These are phyloP conservation scores for Discoglossus pictus DNA, from an alignment of 2,797 vertebrate species.

Conservation along the genomic window DNA sequence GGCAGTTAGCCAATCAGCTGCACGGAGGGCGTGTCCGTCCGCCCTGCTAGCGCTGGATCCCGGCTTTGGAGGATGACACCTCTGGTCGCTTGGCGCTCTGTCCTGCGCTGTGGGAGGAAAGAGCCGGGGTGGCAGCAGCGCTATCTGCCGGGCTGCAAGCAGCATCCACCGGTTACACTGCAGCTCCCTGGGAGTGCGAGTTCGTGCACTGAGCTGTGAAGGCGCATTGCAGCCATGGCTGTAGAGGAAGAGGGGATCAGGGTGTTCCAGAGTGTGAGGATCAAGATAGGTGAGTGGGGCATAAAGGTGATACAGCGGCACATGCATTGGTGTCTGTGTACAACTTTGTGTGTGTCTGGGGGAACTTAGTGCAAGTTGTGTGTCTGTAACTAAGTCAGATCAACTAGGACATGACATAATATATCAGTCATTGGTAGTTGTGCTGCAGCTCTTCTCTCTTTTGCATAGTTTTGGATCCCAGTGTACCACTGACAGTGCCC, in stretches of 20 bases:
- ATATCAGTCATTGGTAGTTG: too few relatives aligned
- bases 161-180: too few relatives aligned
- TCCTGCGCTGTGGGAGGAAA: neutral
- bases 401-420: too few relatives aligned
- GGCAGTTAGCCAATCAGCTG: constrained; percentile 4
- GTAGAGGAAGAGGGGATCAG: constrained; percentile 96
- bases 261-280: constrained; percentile 96
- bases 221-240: constrained; percentile 78
- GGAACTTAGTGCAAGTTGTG: neutral
- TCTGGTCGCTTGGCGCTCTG: constrained; percentile 33
- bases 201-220: neutral
- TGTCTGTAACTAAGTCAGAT: too few relatives aligned
- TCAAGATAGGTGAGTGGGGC: constrained; percentile 86
- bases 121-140: constrained; percentile 59
- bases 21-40: neutral
- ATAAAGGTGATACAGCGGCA: neutral
- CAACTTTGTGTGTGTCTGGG: too few relatives aligned
- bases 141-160: constrained; percentile 75
- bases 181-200: constrained; percentile 1
- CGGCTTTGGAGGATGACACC: constrained; percentile 23
- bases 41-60: neutral
- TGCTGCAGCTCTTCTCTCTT: too few relatives aligned
- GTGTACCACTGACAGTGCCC: too few relatives aligned
- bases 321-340: neutral
- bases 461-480: too few relatives aligned